phyloP scores from a whole-genome alignment of 2,888 invertebrate species.

The Orgyia antiqua region DNA sequence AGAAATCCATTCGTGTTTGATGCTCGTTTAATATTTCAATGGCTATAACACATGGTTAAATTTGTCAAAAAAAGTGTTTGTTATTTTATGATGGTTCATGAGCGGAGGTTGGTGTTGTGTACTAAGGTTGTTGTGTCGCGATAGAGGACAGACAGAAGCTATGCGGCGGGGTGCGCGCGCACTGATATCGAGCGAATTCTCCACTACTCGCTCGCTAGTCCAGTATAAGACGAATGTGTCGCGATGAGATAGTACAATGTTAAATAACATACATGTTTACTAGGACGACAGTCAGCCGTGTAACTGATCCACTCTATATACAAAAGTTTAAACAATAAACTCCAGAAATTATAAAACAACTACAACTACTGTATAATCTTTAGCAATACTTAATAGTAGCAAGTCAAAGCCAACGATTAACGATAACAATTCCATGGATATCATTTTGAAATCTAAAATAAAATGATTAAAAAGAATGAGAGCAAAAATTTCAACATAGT shows the following conservation, averaged over 20 bases:
- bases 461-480: too few relatives aligned
- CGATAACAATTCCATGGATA: too few relatives aligned
- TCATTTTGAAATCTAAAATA: too few relatives aligned
- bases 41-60: conserved; percentile 22
- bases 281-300: too few relatives aligned
- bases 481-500: too few relatives aligned
- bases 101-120: conserved; percentile 3
- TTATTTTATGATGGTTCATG: conserved; percentile 7
- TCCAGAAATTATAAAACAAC: too few relatives aligned
- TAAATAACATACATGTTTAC: neutral
- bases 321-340: too few relatives aligned
- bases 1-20: conserved; percentile 24
- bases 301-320: too few relatives aligned
- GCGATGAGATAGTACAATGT: conserved; percentile 7
- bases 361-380: too few relatives aligned
- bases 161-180: conserved; percentile 57
- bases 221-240: conserved; percentile 15
- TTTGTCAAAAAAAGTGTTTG: conserved; percentile 14
- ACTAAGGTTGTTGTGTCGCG: conserved; percentile 14
- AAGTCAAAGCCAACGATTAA: too few relatives aligned
- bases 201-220: conserved; percentile 6
- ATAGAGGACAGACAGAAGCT: conserved; percentile 20
- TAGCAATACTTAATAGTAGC: too few relatives aligned
- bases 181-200: conserved; percentile 32
- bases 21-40: conserved; percentile 27